These are phyloP conservation scores for Drosophila conformis DNA, from an alignment of 2,888 invertebrate species.

Conservation along the genomic window DNA sequence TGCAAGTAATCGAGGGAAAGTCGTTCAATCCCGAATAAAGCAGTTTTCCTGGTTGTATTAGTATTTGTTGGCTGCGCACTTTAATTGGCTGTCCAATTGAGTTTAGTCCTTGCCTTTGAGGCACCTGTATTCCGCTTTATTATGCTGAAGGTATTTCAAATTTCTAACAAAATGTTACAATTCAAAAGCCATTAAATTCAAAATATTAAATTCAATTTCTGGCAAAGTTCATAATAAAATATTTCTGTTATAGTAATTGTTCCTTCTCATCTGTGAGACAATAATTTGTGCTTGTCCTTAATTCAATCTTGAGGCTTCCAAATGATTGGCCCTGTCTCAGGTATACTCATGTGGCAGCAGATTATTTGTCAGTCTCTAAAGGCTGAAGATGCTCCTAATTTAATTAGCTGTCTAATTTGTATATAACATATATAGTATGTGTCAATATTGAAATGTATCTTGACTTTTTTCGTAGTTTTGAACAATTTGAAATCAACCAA, in stretches of 20 bases:
- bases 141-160: not conserved
- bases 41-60: slow-evolving; percentile 8
- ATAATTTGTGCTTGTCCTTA: not conserved
- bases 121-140: not conserved
- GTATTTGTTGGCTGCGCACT: slow-evolving; percentile 28
- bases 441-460: not conserved
- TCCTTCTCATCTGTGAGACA: not conserved
- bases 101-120: slow-evolving; percentile 9
- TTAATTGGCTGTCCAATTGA: slow-evolving; percentile 60
- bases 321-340: not conserved
- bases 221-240: not conserved
- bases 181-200: not conserved
- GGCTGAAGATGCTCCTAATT: not conserved
- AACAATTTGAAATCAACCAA: not conserved
- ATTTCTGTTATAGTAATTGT: not conserved
- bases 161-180: not conserved
- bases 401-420: not conserved
- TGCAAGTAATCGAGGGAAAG: not conserved
- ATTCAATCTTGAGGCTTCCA: not conserved
- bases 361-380: not conserved
- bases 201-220: not conserved
- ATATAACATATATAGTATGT: too few species aligned
- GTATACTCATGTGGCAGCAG: not conserved
- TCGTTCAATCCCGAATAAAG: not conserved
- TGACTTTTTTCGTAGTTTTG: not conserved